Evolutionary conservation across 1,140 invertebrate genomes (phyloP).

Genomic region (Eupeodes corollae): DNA sequence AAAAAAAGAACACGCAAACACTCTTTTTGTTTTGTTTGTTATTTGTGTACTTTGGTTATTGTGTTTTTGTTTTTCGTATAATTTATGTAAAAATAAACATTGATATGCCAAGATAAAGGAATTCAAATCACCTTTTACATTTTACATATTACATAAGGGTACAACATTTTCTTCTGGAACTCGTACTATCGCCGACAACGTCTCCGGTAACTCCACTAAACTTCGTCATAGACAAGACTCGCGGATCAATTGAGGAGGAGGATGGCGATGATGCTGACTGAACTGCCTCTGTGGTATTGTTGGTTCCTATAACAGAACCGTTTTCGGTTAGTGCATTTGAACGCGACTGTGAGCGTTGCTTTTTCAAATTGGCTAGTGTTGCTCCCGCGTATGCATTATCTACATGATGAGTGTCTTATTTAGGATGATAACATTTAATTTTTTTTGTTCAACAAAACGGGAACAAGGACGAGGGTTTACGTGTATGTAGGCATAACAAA

Average conservation of each 20-base stretch:
- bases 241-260: conserved; percentile 27
- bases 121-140: conserved; percentile 1
- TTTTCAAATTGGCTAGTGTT: conserved; percentile 81
- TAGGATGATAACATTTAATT: neutral
- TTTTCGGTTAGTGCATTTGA: conserved; percentile 42
- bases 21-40: too few relatives aligned
- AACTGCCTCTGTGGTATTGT: conserved; percentile 6
- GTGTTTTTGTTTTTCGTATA: too few relatives aligned
- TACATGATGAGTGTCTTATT: conserved; percentile 1
- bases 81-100: neutral
- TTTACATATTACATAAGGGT: conserved; percentile 33
- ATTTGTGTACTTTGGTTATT: too few relatives aligned
- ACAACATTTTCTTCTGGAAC: conserved; percentile 53
- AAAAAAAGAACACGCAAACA: too few relatives aligned
- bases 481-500: too few relatives aligned
- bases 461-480: too few relatives aligned
- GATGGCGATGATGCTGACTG: conserved; percentile 39
- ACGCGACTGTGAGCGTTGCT: conserved; percentile 70
- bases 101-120: neutral
- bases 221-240: conserved; percentile 39
- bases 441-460: neutral
- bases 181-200: conserved; percentile 50
- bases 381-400: conserved; percentile 10
- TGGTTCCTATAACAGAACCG: conserved; percentile 35
- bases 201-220: conserved; percentile 57